Percentiles rank a stretch among this genome's conserved stretches.
phyloP scores from a whole-genome alignment of 2,113 vertebrate species.

The Hippocampus zosterae region DNA sequence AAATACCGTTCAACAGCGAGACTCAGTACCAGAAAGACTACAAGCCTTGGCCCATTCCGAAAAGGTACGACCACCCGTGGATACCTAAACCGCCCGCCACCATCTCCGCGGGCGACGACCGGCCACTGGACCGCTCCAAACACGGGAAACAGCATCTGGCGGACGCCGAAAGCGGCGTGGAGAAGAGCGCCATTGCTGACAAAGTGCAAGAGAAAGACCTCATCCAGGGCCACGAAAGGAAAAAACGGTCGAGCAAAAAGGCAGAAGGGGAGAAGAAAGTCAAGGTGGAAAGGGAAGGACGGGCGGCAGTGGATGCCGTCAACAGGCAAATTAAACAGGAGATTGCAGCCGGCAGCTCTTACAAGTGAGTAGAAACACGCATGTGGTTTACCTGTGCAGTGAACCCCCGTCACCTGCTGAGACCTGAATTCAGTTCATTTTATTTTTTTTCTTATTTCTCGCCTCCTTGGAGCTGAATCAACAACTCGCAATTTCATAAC shows the following conservation, averaged over 20 bases:
- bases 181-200: slow-evolving; percentile 74
- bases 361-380: slow-evolving; percentile 75
- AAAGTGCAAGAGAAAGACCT: slow-evolving; percentile 73
- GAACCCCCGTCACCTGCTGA: no score
- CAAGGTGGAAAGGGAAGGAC: slow-evolving; percentile 63
- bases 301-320: slow-evolving; percentile 82
- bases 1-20: slow-evolving; percentile 86
- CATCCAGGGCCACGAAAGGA: slow-evolving; percentile 51
- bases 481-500: no score
- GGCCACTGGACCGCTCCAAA: slow-evolving; percentile 41
- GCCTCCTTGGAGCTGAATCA: no score
- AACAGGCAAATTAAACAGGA: slow-evolving; percentile 91
- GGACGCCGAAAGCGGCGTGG: slow-evolving; percentile 65
- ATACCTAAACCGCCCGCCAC: slow-evolving; percentile 79
- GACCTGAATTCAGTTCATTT: no score
- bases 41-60: slow-evolving; percentile 90
- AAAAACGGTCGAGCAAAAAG: slow-evolving; percentile 46
- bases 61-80: slow-evolving; percentile 90
- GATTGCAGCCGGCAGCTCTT: slow-evolving; percentile 76
- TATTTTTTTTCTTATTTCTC: no score
- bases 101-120: slow-evolving; percentile 38
- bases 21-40: slow-evolving; percentile 98
- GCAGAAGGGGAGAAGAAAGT: slow-evolving; percentile 53
- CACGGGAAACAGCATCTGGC: slow-evolving; percentile 32
- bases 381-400: no score